Conservation (phyloP, 2,113 vertebrate species). For the Catagonus wagneri region DNA sequence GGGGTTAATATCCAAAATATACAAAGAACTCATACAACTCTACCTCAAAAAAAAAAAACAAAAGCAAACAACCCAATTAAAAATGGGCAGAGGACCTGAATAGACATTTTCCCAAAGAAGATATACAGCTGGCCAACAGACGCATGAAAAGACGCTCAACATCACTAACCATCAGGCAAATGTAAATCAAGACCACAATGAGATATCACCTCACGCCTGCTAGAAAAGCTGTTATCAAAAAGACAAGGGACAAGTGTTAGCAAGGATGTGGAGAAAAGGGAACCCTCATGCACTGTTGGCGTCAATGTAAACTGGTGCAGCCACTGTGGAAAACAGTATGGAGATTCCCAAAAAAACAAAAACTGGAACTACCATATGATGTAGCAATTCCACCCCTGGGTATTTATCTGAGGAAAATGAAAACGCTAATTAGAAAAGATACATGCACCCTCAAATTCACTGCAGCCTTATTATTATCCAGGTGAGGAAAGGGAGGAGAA, state of each 20-base stretch:
- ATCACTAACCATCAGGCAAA: neutral
- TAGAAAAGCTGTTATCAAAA: neutral
- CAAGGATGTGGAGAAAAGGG: neutral
- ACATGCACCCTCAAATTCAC: neutral
- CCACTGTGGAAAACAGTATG: neutral
- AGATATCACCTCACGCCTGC: neutral
- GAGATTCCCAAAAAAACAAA: neutral
- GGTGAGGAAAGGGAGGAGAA: neutral
- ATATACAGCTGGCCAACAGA: neutral
- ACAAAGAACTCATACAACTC: neutral
- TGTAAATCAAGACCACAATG: neutral
- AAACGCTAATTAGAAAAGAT: neutral
- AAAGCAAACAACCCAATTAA: neutral
- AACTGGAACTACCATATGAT: neutral
- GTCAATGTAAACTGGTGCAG: neutral
- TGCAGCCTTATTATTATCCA: neutral
- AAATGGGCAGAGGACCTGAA: neutral
- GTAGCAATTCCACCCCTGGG: neutral
- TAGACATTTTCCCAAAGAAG: neutral
- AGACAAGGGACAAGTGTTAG: neutral
- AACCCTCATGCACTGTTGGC: neutral
- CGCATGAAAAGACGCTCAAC: neutral
- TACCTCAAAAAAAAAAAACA: neutral
- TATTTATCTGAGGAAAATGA: neutral
- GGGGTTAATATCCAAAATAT: neutral